Conservation (phyloP, 2,888 invertebrate species). For the Belgica antarctica region DNA sequence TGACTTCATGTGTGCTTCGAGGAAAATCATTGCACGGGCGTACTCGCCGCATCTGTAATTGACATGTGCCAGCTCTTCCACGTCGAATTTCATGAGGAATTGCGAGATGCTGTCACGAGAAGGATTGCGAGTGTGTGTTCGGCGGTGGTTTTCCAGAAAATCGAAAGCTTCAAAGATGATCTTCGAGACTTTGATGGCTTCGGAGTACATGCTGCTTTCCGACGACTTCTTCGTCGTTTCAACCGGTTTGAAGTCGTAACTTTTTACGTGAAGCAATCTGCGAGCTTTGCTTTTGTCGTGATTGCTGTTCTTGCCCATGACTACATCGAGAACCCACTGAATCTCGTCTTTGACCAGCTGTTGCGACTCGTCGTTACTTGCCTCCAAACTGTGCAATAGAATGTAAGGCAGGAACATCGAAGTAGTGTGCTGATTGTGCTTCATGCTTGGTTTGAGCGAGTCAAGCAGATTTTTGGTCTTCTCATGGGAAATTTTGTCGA, state of each 20-base stretch:
- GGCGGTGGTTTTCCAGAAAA: constrained; percentile 72
- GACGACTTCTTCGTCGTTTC: background rate
- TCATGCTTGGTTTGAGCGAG: constrained; percentile 72
- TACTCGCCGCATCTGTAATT: constrained; percentile 74
- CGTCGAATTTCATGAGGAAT: constrained; percentile 53
- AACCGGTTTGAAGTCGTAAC: background rate
- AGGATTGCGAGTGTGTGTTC: constrained; percentile 53
- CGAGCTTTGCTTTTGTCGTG: background rate
- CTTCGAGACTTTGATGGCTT: constrained; percentile 59
- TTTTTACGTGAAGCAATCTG: background rate
- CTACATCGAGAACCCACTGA: constrained; percentile 57
- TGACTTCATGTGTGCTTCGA: constrained; percentile 69
- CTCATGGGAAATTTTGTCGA: constrained; percentile 62
- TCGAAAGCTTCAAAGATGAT: constrained; percentile 71
- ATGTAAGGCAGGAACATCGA: constrained; percentile 75
- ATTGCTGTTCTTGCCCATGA: constrained; percentile 39
- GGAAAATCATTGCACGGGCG: constrained; percentile 70
- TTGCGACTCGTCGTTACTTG: constrained; percentile 50
- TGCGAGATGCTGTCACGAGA: background rate
- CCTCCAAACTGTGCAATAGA: constrained; percentile 63
- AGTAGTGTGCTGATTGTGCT: constrained; percentile 68
- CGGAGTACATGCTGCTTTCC: constrained; percentile 53
- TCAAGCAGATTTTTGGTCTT: constrained; percentile 63
- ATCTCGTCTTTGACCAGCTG: constrained; percentile 59
- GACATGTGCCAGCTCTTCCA: constrained; percentile 66